Evolutionary conservation across 2,797 vertebrate species (phyloP), one percentile per base, ranked within the genome.

Genomic region (Labroides dimidiatus): DNA sequence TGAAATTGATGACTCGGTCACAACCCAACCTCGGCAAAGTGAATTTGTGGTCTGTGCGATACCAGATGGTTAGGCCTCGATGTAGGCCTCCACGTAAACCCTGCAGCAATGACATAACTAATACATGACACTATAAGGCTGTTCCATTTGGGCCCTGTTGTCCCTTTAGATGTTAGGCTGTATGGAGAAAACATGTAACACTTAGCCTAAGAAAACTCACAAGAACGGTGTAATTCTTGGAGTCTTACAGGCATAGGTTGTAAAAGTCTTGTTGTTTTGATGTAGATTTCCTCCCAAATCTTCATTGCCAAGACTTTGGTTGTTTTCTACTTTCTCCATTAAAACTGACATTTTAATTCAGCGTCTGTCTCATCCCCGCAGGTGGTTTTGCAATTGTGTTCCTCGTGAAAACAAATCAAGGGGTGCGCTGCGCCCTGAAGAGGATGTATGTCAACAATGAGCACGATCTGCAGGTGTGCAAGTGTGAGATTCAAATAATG

Each of bases 361-460:
- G 2, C 52, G 5, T 66, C 43, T 66, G 15, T 73, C 19, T 77
- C 2, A 33, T 23, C 59, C 65, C 59, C 43, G 19, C 84, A 99
- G 97, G 98, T 78, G 98, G 98, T 49, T 99, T 99, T 86, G 98
- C 98, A 0, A 96, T 99, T 0, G 98, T 99, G 75, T 99, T 99
- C 81, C 95, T 99, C 4, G 97, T 98, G 77, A 94, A 94, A 82
- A 97, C 96, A 16, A 96, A 95, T 87, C 98, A 96, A 76, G 96
- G 97, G 17, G 90, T 97, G 80, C 97, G 97, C 17, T 97, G 97
- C 70, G 98, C 98, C 77, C 95, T 99, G 84, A 99, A 99, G 93
- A 94, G 98, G 86, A 99, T 99, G 98, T 99, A 99, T 0, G 98
- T 99, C 90, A 99, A 99, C 86, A 98, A 98, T 0, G 98, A 99